phyloP scores from a whole-genome alignment of 2,113 vertebrate species.

The Oryzias woworae region DNA sequence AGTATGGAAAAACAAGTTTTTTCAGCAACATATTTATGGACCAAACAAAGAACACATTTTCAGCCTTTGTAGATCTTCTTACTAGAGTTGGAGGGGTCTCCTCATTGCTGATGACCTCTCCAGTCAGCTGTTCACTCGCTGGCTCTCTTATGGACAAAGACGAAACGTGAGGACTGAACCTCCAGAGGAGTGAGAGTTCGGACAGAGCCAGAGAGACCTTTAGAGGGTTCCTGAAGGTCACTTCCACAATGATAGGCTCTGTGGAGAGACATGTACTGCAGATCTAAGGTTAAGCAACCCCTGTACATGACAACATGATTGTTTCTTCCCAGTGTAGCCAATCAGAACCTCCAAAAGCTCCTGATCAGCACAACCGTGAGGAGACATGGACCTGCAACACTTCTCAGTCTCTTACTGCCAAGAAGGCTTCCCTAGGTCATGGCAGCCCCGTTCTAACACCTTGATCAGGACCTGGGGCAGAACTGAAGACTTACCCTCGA shows the following conservation, averaged over 20 bases:
- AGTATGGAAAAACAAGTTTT: neutral
- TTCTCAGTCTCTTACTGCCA: no score
- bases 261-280: neutral
- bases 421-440: neutral
- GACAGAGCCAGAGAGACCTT: conserved; percentile 90
- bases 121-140: conserved; percentile 72
- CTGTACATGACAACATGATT: no score
- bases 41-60: neutral
- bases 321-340: no score
- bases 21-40: neutral
- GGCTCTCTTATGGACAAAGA: conserved; percentile 58
- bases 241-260: conserved; percentile 95
- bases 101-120: conserved; percentile 82
- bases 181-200: conserved; percentile 91
- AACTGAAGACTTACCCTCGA: conserved; percentile 81
- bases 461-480: no score
- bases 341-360: no score
- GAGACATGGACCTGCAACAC: no score
- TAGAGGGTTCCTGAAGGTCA: conserved; percentile 92
- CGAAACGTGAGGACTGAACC: conserved; percentile 83
- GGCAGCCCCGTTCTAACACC: neutral
- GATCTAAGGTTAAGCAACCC: no score
- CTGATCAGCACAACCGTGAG: no score
- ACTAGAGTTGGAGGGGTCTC: conserved; percentile 36
- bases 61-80: neutral